phyloP scores from a whole-genome alignment of 1,140 invertebrate species.

The Aleiodes sp. region DNA sequence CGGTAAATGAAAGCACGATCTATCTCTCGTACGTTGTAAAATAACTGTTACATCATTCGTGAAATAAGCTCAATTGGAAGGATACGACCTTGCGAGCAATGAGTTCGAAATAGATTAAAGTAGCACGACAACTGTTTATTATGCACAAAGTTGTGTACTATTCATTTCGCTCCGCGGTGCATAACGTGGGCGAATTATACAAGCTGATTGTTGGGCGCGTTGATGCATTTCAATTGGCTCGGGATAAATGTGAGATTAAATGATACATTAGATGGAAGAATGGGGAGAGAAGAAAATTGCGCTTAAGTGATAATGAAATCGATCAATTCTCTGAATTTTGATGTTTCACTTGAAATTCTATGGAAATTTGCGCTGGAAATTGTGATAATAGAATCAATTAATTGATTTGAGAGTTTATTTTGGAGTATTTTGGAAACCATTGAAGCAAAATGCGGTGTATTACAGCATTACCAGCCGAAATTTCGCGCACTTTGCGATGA shows the following conservation, averaged over 20 bases:
- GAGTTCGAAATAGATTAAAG: not conserved
- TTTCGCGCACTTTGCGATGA: no score
- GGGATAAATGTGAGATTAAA: not conserved
- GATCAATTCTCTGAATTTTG: no score
- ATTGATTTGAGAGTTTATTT: not conserved
- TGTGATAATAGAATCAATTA: no score
- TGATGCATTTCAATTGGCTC: not conserved
- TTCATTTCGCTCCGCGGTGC: not conserved
- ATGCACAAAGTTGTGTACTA: not conserved
- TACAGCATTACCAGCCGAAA: no score
- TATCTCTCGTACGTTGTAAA: not conserved
- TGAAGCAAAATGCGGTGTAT: no score
- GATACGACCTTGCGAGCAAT: not conserved
- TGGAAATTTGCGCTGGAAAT: no score
- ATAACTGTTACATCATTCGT: not conserved
- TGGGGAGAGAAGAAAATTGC: not conserved
- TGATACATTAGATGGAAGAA: not conserved
- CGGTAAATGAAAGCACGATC: not conserved
- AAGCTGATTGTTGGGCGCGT: not conserved
- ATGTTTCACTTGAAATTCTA: no score
- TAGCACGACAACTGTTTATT: conserved; percentile 2
- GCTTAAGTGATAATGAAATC: no score
- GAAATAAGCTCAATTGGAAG: not conserved
- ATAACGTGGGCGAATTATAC: not conserved
- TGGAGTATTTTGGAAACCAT: not conserved